Percentiles rank a stretch among this genome's conserved stretches.
Evolutionary conservation across 1,140 invertebrate genomes (phyloP).

Genomic region (Drosophila sulfurigaster): DNA sequence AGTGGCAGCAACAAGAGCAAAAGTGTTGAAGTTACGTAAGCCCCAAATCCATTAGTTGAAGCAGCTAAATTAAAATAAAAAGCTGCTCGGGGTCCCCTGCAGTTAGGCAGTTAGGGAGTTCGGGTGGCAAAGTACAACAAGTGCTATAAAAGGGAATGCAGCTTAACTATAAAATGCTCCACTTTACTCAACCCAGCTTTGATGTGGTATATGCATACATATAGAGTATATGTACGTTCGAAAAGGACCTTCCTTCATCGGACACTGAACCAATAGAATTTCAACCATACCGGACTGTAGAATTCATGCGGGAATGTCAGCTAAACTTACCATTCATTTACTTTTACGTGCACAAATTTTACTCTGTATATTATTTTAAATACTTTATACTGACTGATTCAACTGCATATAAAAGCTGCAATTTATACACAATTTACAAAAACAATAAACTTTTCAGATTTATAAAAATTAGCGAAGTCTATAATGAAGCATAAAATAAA

Average conservation of each 20-base stretch:
- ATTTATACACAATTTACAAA: too few relatives aligned
- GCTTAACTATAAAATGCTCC: constrained; percentile 29
- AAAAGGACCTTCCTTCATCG: neutral
- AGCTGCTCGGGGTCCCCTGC: constrained; percentile 34
- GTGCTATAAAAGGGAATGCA: constrained; percentile 45
- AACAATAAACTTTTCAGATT: too few relatives aligned
- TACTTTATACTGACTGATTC: too few relatives aligned
- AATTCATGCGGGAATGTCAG: neutral
- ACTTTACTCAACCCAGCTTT: constrained; percentile 2
- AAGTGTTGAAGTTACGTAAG: constrained; percentile 81
- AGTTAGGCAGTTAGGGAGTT: constrained; percentile 17
- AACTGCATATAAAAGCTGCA: too few relatives aligned
- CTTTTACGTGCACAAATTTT: neutral
- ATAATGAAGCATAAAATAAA: too few relatives aligned
- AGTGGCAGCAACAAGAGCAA: constrained; percentile 49
- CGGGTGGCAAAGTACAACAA: constrained; percentile 42
- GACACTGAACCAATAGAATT: constrained; percentile 4
- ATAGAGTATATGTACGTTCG: neutral
- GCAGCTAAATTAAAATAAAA: constrained; percentile 80
- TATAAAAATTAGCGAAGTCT: too few relatives aligned
- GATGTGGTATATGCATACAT: constrained; percentile 10
- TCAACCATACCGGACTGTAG: neutral
- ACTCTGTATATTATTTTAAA: neutral
- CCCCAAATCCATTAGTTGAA: constrained; percentile 76
- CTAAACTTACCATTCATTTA: neutral